Conservation (phyloP, 2,797 vertebrate genomes). For the Danio choprae region DNA sequence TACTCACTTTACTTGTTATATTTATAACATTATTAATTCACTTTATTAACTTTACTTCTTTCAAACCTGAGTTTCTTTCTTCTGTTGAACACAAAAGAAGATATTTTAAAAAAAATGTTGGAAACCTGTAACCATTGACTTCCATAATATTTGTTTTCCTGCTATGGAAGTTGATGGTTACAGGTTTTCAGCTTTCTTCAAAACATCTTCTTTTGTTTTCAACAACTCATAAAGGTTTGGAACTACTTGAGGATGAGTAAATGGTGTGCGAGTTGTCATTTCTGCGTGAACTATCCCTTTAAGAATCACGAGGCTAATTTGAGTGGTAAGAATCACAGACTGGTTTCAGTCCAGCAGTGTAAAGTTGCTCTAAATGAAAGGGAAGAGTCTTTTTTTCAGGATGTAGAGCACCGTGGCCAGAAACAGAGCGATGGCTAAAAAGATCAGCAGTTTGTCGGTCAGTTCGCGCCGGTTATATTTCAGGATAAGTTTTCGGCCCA, state of each 20-base stretch:
- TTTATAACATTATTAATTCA: too few relatives aligned
- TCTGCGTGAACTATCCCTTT: not conserved
- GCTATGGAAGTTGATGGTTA: too few relatives aligned
- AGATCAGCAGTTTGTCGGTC: constrained; percentile 94
- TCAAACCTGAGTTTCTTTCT: too few relatives aligned
- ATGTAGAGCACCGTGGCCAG: constrained; percentile 94
- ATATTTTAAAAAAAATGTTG: too few relatives aligned
- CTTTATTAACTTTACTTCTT: too few relatives aligned
- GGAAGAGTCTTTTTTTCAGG: constrained; percentile 91
- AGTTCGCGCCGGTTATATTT: constrained; percentile 95
- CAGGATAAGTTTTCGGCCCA: constrained; percentile 93
- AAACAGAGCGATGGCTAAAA: constrained; percentile 92
- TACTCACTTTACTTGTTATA: too few relatives aligned
- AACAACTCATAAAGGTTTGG: too few relatives aligned
- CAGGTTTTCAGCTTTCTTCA: too few relatives aligned
- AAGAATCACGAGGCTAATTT: not conserved
- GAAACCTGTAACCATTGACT: too few relatives aligned
- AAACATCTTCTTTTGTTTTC: too few relatives aligned
- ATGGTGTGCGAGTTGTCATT: not conserved
- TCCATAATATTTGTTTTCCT: too few relatives aligned
- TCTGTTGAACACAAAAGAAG: too few relatives aligned
- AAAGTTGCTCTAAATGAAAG: constrained; percentile 71
- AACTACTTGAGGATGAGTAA: not conserved
- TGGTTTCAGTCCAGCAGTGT: not conserved
- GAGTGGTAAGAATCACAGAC: not conserved